Evolutionary conservation across 2,113 vertebrate species (phyloP), one percentile per base, ranked within the genome.

Genomic region (Elephantulus edwardii): DNA sequence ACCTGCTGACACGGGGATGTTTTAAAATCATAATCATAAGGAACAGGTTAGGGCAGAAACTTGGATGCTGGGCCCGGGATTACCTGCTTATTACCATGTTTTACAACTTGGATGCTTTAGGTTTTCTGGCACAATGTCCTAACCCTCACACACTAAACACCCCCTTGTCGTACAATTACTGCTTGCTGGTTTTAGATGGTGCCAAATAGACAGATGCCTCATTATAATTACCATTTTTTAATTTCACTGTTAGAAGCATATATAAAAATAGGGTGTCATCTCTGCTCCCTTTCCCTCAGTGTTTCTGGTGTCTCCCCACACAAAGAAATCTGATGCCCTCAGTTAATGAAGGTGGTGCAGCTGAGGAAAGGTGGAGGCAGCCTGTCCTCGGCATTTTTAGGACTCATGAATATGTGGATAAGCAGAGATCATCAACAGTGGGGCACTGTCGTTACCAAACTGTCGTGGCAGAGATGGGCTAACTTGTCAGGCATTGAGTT

Each of bases 141-240:
- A 97, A 98, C 98, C 98, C 98, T 98, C 98, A 98, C 96, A 97
- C 97, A 98, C 98, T 98, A 98, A 97, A 97, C 97, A 97, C 95
- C 95, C 97, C 95, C 94, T 98, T 98, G 98, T 98, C 98, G 98
- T 98, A 98, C 98, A 98, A 97, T 97, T 98, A 97, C 91, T 97
- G 96, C 97, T 98, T 98, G 95, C 97, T 95, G 97, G 97, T 98
- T 98, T 98, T 97, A 97, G 97, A 95, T 97, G 98, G 98, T 98
- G 98, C 98, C 98, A 98, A 88, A 95, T 96, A 98, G 98, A 97
- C 98, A 98, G 97, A 97, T 97, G 97, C 96, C 92, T 97, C 97
- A 96, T 97, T 96, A 88, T 97, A 96, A 97, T 96, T 95, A 95
- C 93, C 62, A 78, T 92, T 91, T 96, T 97, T 96, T 93, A 97